Evolutionary conservation across 1,140 invertebrate species (phyloP).

Genomic region (Chionoecetes opilio): DNA sequence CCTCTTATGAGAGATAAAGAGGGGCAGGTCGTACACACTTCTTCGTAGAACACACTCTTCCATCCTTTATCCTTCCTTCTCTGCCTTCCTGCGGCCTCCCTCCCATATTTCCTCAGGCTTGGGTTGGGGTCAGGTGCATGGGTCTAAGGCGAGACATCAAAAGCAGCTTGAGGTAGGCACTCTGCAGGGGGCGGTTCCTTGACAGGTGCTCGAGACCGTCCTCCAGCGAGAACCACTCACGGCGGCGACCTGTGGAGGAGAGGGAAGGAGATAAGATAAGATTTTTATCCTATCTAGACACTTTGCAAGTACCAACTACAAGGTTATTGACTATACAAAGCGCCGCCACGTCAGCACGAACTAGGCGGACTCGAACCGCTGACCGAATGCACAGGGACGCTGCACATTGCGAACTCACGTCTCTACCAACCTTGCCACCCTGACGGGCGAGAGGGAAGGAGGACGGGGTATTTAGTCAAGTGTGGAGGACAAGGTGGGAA

Average conservation of each 20-base stretch:
- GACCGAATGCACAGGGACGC: too few relatives aligned
- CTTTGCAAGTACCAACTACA: too few relatives aligned
- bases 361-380: too few relatives aligned
- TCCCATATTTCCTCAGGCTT: background rate
- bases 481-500: background rate
- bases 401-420: too few relatives aligned
- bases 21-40: background rate
- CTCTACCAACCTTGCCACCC: too few relatives aligned
- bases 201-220: conserved; percentile 93
- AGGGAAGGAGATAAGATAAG: background rate
- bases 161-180: conserved; percentile 88
- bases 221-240: conserved; percentile 95
- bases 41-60: background rate
- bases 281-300: too few relatives aligned
- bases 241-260: conserved; percentile 88
- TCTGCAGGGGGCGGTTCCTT: conserved; percentile 94
- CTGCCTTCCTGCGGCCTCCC: background rate
- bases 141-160: too few relatives aligned
- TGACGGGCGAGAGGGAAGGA: too few relatives aligned
- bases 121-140: background rate
- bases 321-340: too few relatives aligned
- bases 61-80: background rate
- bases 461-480: too few relatives aligned
- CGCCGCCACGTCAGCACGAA: too few relatives aligned
- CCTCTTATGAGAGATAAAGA: background rate